phyloP scores from a whole-genome alignment of 2,888 invertebrate genomes.

The Calephelis perditalis region DNA sequence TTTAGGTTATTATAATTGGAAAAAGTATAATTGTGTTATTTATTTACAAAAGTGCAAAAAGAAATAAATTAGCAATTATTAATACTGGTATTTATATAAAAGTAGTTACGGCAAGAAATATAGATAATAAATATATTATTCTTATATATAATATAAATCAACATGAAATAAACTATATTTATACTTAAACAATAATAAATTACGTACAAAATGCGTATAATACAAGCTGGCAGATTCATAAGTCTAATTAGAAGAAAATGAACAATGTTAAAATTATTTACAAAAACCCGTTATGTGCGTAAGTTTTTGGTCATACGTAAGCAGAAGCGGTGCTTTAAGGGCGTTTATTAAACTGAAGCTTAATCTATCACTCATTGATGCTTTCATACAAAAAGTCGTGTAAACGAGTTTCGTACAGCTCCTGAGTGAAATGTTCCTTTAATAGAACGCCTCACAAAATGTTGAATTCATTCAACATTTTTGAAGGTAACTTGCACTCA shows the following conservation, averaged over 20 bases:
- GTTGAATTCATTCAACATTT: constrained; percentile 72
- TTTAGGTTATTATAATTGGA: too few species aligned
- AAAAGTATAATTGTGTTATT: background rate
- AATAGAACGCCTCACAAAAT: constrained; percentile 74
- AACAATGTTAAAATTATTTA: constrained; percentile 17
- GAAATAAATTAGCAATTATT: constrained; percentile 32
- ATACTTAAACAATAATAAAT: background rate
- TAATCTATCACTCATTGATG: constrained; percentile 34
- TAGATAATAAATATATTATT: constrained; percentile 32
- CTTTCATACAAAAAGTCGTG: constrained; percentile 45
- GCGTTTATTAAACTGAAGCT: constrained; percentile 26
- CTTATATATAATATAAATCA: constrained; percentile 3
- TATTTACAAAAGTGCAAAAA: constrained; percentile 7
- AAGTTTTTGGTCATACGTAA: constrained; percentile 7
- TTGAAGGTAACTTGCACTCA: constrained; percentile 63
- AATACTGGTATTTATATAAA: constrained; percentile 51
- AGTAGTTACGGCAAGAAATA: constrained; percentile 43
- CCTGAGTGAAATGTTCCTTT: constrained; percentile 45
- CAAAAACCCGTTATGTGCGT: constrained; percentile 18
- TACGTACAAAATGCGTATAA: constrained; percentile 1
- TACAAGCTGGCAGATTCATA: constrained; percentile 1
- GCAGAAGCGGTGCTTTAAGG: constrained; percentile 17
- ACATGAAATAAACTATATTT: constrained; percentile 8
- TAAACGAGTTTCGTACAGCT: constrained; percentile 46
- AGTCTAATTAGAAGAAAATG: background rate